A percentile compares a stretch with the other conserved stretches of the same genome.
Conservation (phyloP, 2,888 invertebrate genomes). For the Litoditis marina region DNA sequence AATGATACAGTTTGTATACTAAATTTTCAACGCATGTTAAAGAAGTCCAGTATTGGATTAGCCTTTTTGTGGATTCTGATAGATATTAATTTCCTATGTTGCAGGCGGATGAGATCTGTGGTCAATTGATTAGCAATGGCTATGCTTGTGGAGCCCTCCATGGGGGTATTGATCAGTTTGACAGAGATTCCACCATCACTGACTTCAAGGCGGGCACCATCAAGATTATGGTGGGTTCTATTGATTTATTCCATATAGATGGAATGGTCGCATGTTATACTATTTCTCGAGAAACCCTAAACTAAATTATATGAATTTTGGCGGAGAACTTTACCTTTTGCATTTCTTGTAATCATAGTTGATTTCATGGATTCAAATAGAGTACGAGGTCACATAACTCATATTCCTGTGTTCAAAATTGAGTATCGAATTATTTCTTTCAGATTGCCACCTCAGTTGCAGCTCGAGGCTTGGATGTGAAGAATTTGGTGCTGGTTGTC, state of each 20-base stretch:
- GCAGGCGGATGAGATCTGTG: slow-evolving; percentile 16
- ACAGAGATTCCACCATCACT: slow-evolving; percentile 91
- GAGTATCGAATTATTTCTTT: neutral
- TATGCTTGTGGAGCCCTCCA: slow-evolving; percentile 88
- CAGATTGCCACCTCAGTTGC: slow-evolving; percentile 93
- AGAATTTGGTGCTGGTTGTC: slow-evolving; percentile 90
- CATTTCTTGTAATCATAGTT: neutral
- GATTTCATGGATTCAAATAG: neutral
- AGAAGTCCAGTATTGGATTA: neutral
- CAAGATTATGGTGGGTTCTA: slow-evolving; percentile 73
- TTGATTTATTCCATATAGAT: too few relatives aligned
- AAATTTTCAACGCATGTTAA: too few relatives aligned
- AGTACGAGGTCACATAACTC: too few relatives aligned
- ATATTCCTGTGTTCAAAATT: too few relatives aligned
- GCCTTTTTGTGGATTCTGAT: too few relatives aligned
- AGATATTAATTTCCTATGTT: neutral
- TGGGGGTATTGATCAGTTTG: slow-evolving; percentile 98
- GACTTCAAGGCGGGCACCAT: slow-evolving; percentile 94
- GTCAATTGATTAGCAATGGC: slow-evolving; percentile 70
- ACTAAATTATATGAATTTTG: neutral
- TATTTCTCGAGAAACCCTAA: too few relatives aligned
- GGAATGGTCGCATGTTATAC: too few relatives aligned
- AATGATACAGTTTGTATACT: too few relatives aligned
- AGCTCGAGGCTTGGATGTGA: slow-evolving; percentile 95
- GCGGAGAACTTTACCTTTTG: neutral